Conservation (phyloP, 2,888 invertebrate genomes). For the Plemyria rubiginata region DNA sequence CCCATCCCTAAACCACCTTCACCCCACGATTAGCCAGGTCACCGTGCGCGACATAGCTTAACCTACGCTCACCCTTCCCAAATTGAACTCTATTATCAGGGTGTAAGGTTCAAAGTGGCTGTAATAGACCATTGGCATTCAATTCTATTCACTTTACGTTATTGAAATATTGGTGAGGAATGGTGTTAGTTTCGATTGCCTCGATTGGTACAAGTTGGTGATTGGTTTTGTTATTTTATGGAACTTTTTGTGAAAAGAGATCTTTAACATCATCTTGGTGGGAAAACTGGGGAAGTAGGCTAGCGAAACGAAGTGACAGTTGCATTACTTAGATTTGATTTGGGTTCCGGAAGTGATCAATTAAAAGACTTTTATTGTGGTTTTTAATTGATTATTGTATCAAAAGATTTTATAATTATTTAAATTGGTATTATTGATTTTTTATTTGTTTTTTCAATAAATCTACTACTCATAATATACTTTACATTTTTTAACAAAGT, state of each 20-base stretch:
- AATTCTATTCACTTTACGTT: slow-evolving; percentile 14
- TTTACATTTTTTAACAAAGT: no score
- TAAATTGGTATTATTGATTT: not conserved
- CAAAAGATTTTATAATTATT: not conserved
- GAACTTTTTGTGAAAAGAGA: not conserved
- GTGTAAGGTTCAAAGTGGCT: slow-evolving; percentile 35
- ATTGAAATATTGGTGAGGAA: slow-evolving; percentile 25
- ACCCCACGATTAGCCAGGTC: slow-evolving; percentile 75
- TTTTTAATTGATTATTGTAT: not conserved
- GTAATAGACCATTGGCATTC: slow-evolving; percentile 16
- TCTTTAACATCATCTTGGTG: no score
- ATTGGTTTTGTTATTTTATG: slow-evolving; percentile 10
- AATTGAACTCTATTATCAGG: slow-evolving; percentile 49
- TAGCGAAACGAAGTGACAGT: not conserved
- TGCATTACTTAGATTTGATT: not conserved
- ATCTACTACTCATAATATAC: no score
- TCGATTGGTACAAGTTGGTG: slow-evolving; percentile 7
- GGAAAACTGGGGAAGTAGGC: not conserved
- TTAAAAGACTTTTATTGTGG: not conserved
- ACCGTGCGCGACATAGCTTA: slow-evolving; percentile 69
- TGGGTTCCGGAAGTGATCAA: not conserved
- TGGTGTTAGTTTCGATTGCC: slow-evolving; percentile 6
- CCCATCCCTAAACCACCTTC: slow-evolving; percentile 58
- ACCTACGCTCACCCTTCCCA: slow-evolving; percentile 62
- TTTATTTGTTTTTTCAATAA: no score